A percentile compares a stretch with the other conserved stretches of the same genome.
Conservation (phyloP, 2,113 vertebrate species). For the Corythaixoides concolor region DNA sequence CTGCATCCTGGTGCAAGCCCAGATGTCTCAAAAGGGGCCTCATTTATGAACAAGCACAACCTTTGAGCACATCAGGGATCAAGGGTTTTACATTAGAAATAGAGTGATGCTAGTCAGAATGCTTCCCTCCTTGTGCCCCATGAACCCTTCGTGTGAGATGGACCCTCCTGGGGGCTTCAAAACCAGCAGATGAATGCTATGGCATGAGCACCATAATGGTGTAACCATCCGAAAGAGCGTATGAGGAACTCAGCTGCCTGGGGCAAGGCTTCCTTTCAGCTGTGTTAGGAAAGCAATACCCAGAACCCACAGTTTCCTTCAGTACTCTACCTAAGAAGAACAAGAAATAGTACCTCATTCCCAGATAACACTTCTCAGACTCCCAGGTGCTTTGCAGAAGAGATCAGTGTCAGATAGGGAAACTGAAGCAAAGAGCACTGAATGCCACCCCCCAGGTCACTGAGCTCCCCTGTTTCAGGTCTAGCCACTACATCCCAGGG, state of each 20-base stretch:
- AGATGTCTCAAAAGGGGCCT: background rate
- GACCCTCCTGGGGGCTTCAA: background rate
- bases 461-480: background rate
- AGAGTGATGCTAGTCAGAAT: background rate
- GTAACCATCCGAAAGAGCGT: fast-evolving
- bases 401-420: background rate
- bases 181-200: background rate
- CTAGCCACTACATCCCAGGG: background rate
- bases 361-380: background rate
- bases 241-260: background rate
- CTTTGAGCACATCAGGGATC: background rate
- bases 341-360: background rate
- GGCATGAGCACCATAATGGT: background rate
- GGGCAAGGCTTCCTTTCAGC: background rate
- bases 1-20: background rate
- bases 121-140: background rate
- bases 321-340: background rate
- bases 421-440: background rate
- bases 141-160: background rate
- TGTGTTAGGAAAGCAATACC: background rate
- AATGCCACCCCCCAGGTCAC: background rate
- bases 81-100: background rate
- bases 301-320: background rate
- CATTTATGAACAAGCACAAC: background rate
- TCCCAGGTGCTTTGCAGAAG: background rate